Evolutionary conservation across 2,888 invertebrate genomes (phyloP).

Genomic region (Erebia aethiops): DNA sequence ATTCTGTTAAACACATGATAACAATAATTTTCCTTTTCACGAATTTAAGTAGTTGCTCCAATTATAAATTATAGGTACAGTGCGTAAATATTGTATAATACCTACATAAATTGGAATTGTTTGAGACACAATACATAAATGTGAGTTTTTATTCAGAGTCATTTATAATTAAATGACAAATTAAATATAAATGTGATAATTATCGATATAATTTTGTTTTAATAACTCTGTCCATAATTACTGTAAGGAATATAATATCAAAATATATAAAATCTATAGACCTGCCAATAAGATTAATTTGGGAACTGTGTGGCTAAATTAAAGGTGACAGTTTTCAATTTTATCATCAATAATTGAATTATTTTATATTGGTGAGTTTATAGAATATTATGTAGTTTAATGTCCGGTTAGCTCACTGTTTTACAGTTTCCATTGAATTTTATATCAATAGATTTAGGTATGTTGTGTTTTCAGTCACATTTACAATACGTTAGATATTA

Average conservation of each 20-base stretch:
- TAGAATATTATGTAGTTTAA: conserved; percentile 33
- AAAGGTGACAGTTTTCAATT: conserved; percentile 1
- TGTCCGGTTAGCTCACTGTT: conserved; percentile 41
- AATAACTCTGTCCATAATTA: conserved; percentile 47
- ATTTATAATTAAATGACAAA: conserved; percentile 37
- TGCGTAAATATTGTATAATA: conserved; percentile 6
- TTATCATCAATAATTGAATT: background rate
- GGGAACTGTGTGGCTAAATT: background rate
- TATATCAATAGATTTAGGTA: conserved; percentile 41
- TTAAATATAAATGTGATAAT: conserved; percentile 45
- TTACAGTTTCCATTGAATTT: conserved; percentile 40
- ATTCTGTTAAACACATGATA: conserved; percentile 24
- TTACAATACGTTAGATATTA: conserved; percentile 20
- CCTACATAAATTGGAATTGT: conserved; percentile 13
- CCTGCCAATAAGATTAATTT: conserved; percentile 31
- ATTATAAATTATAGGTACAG: conserved; percentile 16
- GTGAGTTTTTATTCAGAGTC: conserved; percentile 34
- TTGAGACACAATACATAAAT: conserved; percentile 29
- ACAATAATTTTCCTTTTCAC: conserved; percentile 17
- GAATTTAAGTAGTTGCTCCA: background rate
- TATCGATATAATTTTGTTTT: conserved; percentile 44
- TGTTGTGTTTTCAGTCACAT: conserved; percentile 40
- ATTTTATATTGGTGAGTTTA: conserved; percentile 28
- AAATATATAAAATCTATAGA: conserved; percentile 39
- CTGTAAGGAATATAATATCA: conserved; percentile 43